Conservation (phyloP, 2,888 invertebrate genomes). For the Idaea dimidiata region DNA sequence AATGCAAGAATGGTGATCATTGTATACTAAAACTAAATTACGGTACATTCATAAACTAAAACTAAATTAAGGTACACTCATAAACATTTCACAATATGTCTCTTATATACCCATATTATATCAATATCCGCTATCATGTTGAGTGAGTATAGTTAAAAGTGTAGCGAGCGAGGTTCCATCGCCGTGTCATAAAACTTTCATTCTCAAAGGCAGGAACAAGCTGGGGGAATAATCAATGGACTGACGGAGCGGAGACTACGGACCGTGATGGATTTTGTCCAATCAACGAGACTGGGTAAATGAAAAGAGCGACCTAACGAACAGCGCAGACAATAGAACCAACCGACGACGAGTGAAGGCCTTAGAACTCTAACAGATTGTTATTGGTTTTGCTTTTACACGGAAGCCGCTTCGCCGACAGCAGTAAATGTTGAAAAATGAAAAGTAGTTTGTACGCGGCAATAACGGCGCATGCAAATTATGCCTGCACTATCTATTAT, state of each 20-base stretch:
- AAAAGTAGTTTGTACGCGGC: conserved; percentile 35
- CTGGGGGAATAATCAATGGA: conserved; percentile 49
- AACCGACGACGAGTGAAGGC: conserved; percentile 35
- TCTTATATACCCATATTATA: background rate
- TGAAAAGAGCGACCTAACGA: conserved; percentile 57
- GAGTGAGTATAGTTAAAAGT: conserved; percentile 33
- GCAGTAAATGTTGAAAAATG: conserved; percentile 45
- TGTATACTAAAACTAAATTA: too few species aligned
- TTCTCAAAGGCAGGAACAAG: conserved; percentile 38
- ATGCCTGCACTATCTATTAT: background rate
- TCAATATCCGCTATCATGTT: conserved; percentile 30
- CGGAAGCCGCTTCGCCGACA: conserved; percentile 30
- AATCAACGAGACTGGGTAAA: conserved; percentile 55
- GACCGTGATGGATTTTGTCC: conserved; percentile 54
- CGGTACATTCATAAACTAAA: background rate
- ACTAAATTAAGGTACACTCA: too few species aligned
- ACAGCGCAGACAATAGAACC: conserved; percentile 43
- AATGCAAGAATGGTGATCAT: too few species aligned
- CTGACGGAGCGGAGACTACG: conserved; percentile 37
- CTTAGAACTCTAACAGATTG: conserved; percentile 56
- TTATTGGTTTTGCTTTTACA: conserved; percentile 51
- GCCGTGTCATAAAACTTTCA: conserved; percentile 45
- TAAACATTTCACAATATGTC: background rate
- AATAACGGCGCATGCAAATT: background rate
- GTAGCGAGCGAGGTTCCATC: conserved; percentile 32